phyloP scores from a whole-genome alignment of 2,113 vertebrate genomes.

The Columba janthina region DNA sequence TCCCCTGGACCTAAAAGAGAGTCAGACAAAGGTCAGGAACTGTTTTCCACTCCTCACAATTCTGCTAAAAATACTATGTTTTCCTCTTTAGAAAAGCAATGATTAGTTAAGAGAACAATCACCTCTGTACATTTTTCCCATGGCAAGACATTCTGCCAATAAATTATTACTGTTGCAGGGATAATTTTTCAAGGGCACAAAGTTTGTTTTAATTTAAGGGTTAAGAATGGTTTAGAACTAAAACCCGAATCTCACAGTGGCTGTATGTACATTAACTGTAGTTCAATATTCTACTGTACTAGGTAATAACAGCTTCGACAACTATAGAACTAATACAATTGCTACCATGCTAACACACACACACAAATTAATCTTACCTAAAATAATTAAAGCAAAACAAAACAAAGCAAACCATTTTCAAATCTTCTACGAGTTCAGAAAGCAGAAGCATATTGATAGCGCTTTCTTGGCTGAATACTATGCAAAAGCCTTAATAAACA shows the following conservation, averaged over 20 bases:
- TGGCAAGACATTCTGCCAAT: not conserved
- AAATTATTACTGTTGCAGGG: not conserved
- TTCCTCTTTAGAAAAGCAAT: not conserved
- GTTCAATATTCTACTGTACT: not conserved
- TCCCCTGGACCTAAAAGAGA: not conserved
- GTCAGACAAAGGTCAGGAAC: not conserved
- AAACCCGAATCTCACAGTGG: not conserved
- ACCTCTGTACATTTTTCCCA: not conserved
- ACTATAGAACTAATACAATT: not conserved
- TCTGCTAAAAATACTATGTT: not conserved
- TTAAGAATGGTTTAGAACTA: not conserved
- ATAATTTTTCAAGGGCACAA: not conserved
- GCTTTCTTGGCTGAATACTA: not conserved
- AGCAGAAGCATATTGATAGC: not conserved
- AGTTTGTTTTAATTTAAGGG: not conserved
- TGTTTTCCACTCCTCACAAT: not conserved
- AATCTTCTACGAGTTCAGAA: not conserved
- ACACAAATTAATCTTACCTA: not conserved
- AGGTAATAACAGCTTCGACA: not conserved
- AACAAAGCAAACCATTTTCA: not conserved
- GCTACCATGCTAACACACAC: not conserved
- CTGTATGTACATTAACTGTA: not conserved
- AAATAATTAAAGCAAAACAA: not conserved
- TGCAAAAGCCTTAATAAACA: not conserved
- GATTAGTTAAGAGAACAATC: not conserved